phyloP scores from a whole-genome alignment of 2,113 vertebrate species.

The Herpetotheres cachinnans region DNA sequence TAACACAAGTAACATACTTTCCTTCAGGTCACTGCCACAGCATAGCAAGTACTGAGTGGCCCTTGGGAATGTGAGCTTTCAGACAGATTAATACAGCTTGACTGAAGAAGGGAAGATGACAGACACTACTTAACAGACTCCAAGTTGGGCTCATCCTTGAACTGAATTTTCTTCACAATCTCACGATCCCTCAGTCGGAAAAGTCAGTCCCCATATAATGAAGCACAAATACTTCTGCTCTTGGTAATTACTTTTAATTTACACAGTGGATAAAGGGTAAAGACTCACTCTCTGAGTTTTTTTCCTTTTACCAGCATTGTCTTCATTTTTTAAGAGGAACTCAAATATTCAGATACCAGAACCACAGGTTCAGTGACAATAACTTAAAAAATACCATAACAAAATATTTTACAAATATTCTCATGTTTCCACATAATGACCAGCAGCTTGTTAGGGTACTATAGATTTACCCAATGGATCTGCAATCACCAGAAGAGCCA shows the following conservation, averaged over 20 bases:
- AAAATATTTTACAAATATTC: background rate
- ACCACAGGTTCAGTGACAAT: background rate
- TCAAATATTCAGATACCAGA: background rate
- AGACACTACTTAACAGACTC: slow-evolving; percentile 27
- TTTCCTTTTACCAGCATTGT: background rate
- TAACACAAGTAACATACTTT: slow-evolving; percentile 4
- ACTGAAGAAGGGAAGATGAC: slow-evolving; percentile 25
- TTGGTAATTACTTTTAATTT: background rate
- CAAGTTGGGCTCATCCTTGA: background rate
- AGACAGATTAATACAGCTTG: slow-evolving; percentile 65
- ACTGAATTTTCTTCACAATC: slow-evolving; percentile 1
- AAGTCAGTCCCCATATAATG: background rate
- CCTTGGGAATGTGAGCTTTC: slow-evolving; percentile 50
- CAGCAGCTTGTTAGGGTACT: background rate
- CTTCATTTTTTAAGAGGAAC: background rate
- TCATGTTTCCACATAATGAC: background rate
- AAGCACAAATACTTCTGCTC: background rate
- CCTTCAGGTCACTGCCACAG: slow-evolving; percentile 44
- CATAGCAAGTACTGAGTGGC: background rate
- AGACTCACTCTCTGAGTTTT: background rate
- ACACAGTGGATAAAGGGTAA: background rate
- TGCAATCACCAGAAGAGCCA: background rate
- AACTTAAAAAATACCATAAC: background rate
- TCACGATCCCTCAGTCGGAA: background rate
- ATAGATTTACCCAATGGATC: background rate